Percentiles rank a stretch among this genome's conserved stretches.
These are phyloP conservation scores for Sphyrna mokarran DNA, from an alignment of 2,113 vertebrate species.

Conservation along the genomic window DNA sequence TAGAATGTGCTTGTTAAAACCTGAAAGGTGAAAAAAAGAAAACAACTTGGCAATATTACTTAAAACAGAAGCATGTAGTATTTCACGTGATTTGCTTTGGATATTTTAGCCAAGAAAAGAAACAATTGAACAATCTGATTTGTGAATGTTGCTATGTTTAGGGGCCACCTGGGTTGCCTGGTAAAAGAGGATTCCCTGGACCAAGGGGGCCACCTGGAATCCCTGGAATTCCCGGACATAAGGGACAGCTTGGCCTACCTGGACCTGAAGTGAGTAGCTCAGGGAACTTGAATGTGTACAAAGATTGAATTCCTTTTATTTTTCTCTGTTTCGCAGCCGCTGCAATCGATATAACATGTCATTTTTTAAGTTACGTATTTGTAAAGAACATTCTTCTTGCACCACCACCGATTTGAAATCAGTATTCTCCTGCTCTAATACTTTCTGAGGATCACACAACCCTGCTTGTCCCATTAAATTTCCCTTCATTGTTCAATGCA, in stretches of 20 bases:
- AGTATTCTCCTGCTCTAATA: background rate
- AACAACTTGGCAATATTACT: background rate
- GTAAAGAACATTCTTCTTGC: background rate
- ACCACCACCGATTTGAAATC: background rate
- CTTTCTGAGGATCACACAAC: background rate
- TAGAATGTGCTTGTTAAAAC: background rate
- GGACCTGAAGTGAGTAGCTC: conserved; percentile 59
- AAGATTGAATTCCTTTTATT: background rate
- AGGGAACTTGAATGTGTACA: background rate
- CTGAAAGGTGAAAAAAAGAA: background rate
- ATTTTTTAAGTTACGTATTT: background rate
- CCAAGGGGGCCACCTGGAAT: conserved; percentile 60
- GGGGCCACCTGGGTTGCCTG: conserved; percentile 62
- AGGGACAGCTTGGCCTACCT: conserved; percentile 53
- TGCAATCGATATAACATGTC: background rate
- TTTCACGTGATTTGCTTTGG: background rate
- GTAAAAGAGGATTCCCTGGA: conserved; percentile 61
- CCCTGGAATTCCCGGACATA: conserved; percentile 62
- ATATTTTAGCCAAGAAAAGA: background rate
- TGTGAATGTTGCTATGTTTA: conserved; percentile 43
- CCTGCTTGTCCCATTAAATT: background rate
- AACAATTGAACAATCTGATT: background rate
- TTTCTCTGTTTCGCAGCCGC: background rate
- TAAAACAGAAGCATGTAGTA: background rate
- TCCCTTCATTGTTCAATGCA: background rate